Evolutionary conservation across 2,888 invertebrate species (phyloP).

Genomic region (Cataglyphis altisquamis): DNA sequence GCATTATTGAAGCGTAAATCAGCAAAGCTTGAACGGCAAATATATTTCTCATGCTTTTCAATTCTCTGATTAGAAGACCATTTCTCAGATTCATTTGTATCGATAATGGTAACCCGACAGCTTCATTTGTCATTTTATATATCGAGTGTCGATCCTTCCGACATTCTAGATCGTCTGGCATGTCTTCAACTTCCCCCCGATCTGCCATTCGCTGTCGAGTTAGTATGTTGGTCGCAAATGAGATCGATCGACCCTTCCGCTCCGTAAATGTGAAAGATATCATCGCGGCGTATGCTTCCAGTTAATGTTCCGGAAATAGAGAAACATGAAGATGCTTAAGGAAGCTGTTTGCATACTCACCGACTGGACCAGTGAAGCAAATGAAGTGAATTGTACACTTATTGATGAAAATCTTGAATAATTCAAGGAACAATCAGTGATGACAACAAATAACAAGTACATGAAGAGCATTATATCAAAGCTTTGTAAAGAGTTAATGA

Average conservation of each 20-base stretch:
- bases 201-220: conserved; percentile 24
- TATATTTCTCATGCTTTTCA: not conserved
- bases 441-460: not conserved
- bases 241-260: conserved; percentile 25
- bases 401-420: not conserved
- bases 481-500: not conserved
- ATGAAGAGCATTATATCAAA: not conserved
- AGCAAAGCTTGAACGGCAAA: not conserved
- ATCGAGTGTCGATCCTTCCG: not conserved
- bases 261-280: conserved; percentile 28
- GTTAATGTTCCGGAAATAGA: conserved; percentile 34
- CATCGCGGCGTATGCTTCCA: conserved; percentile 11
- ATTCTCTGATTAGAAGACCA: not conserved
- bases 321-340: conserved; percentile 12
- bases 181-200: conserved; percentile 34
- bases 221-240: conserved; percentile 18
- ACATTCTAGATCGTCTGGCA: conserved; percentile 3
- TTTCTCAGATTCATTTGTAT: not conserved
- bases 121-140: conserved; percentile 21
- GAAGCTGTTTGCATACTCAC: not conserved
- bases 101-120: not conserved
- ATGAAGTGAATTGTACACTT: conserved; percentile 2
- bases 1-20: not conserved
- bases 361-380: not conserved
- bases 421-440: not conserved